These are phyloP conservation scores for Macaca nemestrina DNA, from an alignment of 2,113 vertebrate genomes.

Conservation along the genomic window DNA sequence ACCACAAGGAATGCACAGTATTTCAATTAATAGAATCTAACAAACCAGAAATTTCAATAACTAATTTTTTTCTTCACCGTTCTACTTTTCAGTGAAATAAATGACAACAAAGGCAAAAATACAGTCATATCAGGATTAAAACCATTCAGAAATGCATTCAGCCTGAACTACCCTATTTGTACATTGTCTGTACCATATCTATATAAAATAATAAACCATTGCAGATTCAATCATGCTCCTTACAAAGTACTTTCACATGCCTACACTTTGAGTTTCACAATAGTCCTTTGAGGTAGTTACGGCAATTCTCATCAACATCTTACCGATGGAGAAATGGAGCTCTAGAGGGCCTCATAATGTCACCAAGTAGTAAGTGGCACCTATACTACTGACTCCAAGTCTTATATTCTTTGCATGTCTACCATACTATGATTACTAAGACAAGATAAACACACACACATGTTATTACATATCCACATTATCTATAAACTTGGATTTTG, in stretches of 20 bases:
- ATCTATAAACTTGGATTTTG: not conserved
- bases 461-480: not conserved
- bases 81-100: conserved; percentile 8
- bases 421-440: conserved; percentile 26
- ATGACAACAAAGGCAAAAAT: conserved; percentile 10
- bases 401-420: not conserved
- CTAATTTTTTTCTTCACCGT: not conserved
- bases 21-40: not conserved
- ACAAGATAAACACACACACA: not conserved
- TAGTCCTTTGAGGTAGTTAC: not conserved
- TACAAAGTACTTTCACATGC: not conserved
- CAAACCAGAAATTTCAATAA: not conserved
- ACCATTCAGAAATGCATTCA: not conserved
- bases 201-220: not conserved
- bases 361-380: not conserved
- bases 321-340: not conserved
- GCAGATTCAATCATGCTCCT: not conserved
- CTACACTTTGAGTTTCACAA: not conserved
- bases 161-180: not conserved
- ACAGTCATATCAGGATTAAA: not conserved
- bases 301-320: not conserved
- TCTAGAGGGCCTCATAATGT: not conserved
- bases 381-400: not conserved
- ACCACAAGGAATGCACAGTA: not conserved
- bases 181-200: not conserved